Base-by-base conservation (phyloP, 2,797 vertebrate genomes). In the Mastacembelus armatus region DNA sequence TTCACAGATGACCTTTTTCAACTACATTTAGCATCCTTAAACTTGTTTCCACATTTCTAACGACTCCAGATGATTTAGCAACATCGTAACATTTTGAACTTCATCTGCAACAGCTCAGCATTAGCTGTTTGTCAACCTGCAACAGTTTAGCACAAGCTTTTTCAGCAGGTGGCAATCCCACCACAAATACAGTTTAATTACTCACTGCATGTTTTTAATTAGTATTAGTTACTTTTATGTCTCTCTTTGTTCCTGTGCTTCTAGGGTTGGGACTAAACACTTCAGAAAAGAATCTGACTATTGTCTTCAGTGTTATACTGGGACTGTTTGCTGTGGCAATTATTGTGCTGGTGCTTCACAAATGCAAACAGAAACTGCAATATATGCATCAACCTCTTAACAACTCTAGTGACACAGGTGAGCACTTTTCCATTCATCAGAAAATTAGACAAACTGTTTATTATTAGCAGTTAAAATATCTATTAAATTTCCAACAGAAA, bases 361-460 rank as follows among this genome's bases (percentile, higher is more conserved):
- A 77, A 81, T 92, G 76, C 72, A 92, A 90, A 79, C 85, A 80
- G 4, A 90, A 70, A 80, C 74, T 81, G 27, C 93, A 95, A 54
- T 95, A 92, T 78, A 78, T 85, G 56, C 94, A 95, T 67, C 91
- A 88, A n/a, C 92, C 89, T 75, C 92, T 95, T 2, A 56, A 85
- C 82, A 87, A 89, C 81, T 75, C 81, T 29, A 78, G 89, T 30
- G 86, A 92, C 29, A 78, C 78, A 39, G 92, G 94, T 95, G 80
- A 86, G 78, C 3, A 22, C 10, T 22, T 27, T 2, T 10, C 4
- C 14, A 12, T 65, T 58, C 12, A 45, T 61, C 35, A 36, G 7
- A 57, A n/a, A 3, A 2, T 18, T 49, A 30, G 66, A 26, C 22
- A n/a, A 14, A 69, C 51, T 3, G 7, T 62, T 32, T 30, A 19